Base-by-base conservation (phyloP, 2,113 vertebrate species). In the Benitochromis conjunctus region DNA sequence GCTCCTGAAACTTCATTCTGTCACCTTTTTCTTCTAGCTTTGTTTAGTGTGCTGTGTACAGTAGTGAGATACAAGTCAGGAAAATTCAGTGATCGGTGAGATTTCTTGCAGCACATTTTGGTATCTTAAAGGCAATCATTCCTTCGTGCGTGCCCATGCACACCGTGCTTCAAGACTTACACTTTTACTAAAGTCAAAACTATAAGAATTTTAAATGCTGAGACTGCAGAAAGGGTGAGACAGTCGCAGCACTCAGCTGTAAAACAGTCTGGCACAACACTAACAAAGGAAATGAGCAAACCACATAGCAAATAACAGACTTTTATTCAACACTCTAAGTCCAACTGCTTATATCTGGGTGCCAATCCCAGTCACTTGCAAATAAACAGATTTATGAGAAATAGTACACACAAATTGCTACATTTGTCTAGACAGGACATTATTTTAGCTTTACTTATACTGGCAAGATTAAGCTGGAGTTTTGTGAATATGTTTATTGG, bases 201-300 rank as follows among this genome's bases (percentile, higher is more conserved):
- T 79, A 19, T 86, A 69, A 71, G 58, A 88, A 66, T 36, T 79
- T 88, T 79, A 89, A 53, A 87, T 85, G 92, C 94, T 94, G 91
- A 95, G 83, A 84, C 14, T 14, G 88, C 91, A 92, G 78, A 90
- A 94, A 89, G 38, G 58, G 36, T 91, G 79, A 93, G 86, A 94
- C 90, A 89, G 87, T 94, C 84, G 10, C 90, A 86, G 90, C 74
- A 41, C 89, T 92, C 74, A 79, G 86, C 88, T 92, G 86, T 91
- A 91, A 86, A 86, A 79, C 55, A 88, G 87, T 91, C 92, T 95
- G 93, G 92, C 92, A 88, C 89, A 91, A 91, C 89, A 94, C 92
- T 92, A 93, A 95, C 91, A 95, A 95, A 94, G 95, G 95, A 96
- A 96, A 96, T 96, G 95, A 96, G 92, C 89, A 95, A 96, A 95